phyloP scores from a whole-genome alignment of 2,113 vertebrate species.

The Kryptolebias marmoratus region DNA sequence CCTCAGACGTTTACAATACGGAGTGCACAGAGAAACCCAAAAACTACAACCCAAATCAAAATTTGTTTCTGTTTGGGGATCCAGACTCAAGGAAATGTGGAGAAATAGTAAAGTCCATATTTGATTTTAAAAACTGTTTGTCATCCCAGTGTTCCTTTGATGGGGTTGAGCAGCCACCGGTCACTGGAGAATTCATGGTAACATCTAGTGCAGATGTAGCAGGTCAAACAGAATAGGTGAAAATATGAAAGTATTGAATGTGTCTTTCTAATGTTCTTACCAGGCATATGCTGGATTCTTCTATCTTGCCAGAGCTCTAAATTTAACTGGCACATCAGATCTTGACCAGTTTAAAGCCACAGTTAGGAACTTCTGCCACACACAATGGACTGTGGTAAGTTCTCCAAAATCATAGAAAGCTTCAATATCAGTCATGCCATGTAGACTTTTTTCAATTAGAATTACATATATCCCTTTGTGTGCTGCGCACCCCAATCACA shows the following conservation, averaged over 20 bases:
- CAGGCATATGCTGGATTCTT: slow-evolving; percentile 95
- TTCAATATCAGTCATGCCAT: background rate
- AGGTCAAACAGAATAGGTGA: background rate
- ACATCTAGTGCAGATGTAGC: slow-evolving; percentile 10
- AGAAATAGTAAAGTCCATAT: slow-evolving; percentile 81
- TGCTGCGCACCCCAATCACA: no score
- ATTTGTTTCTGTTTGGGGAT: slow-evolving; percentile 79
- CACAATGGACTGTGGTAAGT: slow-evolving; percentile 79
- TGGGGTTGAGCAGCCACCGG: slow-evolving; percentile 84
- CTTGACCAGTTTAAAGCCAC: slow-evolving; percentile 80
- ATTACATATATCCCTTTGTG: no score
- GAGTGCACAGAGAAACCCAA: slow-evolving; percentile 82
- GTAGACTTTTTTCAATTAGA: no score
- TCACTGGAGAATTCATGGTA: slow-evolving; percentile 90
- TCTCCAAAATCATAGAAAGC: background rate
- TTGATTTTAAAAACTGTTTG: slow-evolving; percentile 83
- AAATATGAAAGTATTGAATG: background rate
- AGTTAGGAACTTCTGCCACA: slow-evolving; percentile 82
- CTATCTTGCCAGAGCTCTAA: slow-evolving; percentile 82
- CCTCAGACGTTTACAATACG: slow-evolving; percentile 82
- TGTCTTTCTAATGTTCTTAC: slow-evolving; percentile 14
- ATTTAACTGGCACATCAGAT: slow-evolving; percentile 76
- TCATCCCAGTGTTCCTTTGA: slow-evolving; percentile 83
- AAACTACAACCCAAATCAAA: slow-evolving; percentile 64
- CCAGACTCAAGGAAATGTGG: slow-evolving; percentile 81